Evolutionary conservation across 2,797 vertebrate genomes (phyloP), one percentile per base, ranked within the genome.

Genomic region (Sebastolobus alascanus): DNA sequence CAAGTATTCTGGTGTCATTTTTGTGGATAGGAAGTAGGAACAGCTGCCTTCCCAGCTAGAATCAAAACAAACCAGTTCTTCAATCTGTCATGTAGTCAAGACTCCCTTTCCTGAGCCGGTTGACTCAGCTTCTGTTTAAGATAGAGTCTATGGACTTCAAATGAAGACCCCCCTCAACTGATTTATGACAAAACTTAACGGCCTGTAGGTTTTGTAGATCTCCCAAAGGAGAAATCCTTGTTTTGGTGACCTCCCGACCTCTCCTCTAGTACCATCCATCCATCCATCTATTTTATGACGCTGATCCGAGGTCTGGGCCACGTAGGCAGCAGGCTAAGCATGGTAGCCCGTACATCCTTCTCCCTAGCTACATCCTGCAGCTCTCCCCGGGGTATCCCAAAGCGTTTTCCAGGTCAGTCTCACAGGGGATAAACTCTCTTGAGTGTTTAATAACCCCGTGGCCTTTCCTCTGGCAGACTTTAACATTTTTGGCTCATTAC

Each of bases 231-330:
- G 11, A 52, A 68, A 67, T 46, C 9, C 5, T 73, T 18, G 58
- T 77, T 79, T 77, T 68, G 31, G 58, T 73, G 82, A 83, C 75
- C 52, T 75, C 12, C 22, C 68, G 58, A 72, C 50, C 61, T 82
- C 72, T 67, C 29, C 38, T 56, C 3, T 61, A 10, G 16, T 8
- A 35, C 33, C 65, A 65, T 29, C 52, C 43, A 69, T 52, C 29
- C 64, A 29, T 86, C 31, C 52, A 69, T 73, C 46, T 25, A 46
- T 76, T 85, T 87, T 65, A 78, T 43, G 75, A 60, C 6, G 33
- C 63, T 50, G 35, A 38, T 61, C 70, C 0, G 2, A 72, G 33
- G 75, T 75, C 38, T 8, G 3, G 58, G 66, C 72, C 75, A 72
- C 2, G 3, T 46, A 67, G 61, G 20, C 63, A 16, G 43, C 27